These are phyloP conservation scores for Rhineura floridana DNA, from an alignment of 2,113 vertebrate genomes.

Conservation along the genomic window DNA sequence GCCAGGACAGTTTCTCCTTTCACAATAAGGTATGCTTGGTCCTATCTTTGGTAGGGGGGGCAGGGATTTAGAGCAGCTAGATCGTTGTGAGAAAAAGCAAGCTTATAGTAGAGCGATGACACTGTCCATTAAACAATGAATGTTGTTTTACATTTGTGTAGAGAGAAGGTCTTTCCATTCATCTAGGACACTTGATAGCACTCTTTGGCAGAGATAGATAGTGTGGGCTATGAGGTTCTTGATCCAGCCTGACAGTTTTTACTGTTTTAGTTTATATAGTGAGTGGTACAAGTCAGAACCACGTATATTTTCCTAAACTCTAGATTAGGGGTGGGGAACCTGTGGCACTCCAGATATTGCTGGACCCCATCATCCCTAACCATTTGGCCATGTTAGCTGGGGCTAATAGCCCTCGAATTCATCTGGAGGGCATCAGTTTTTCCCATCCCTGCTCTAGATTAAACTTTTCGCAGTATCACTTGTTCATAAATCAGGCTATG, in stretches of 20 bases:
- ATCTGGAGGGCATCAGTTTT: background rate
- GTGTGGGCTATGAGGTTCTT: background rate
- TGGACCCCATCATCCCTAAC: background rate
- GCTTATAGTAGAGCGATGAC: background rate
- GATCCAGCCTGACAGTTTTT: background rate
- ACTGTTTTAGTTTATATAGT: background rate
- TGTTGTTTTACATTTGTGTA: background rate
- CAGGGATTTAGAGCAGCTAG: background rate
- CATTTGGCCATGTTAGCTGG: background rate
- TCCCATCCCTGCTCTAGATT: background rate
- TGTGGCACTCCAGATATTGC: background rate
- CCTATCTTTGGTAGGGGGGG: background rate
- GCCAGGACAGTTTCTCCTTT: conserved; percentile 14
- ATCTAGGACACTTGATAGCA: background rate
- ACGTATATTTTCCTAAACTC: background rate
- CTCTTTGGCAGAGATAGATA: background rate
- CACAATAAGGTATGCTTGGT: conserved; percentile 8
- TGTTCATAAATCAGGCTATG: background rate
- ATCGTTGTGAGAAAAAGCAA: background rate
- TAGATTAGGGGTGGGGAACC: background rate
- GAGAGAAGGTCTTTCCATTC: background rate
- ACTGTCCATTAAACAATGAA: background rate
- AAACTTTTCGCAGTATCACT: background rate
- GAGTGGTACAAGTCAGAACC: background rate
- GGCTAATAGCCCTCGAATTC: background rate